phyloP scores from a whole-genome alignment of 2,797 vertebrate genomes.

The Esox masquinongy region DNA sequence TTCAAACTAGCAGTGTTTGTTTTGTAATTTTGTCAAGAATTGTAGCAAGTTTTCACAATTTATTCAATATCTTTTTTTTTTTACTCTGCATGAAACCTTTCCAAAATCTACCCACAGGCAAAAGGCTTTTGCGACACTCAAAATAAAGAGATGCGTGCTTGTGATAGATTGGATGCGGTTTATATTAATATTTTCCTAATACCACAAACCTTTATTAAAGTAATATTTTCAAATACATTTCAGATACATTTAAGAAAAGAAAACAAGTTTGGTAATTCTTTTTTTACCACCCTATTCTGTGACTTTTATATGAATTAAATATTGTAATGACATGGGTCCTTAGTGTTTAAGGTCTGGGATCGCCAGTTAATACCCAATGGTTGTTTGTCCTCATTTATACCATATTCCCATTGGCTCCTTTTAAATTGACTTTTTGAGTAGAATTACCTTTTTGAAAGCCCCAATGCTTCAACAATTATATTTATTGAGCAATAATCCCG shows the following conservation, averaged over 20 bases:
- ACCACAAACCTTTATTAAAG: slow-evolving; percentile 38
- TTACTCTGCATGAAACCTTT: slow-evolving; percentile 37
- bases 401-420: neutral
- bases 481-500: neutral
- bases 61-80: slow-evolving; percentile 29
- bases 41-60: slow-evolving; percentile 25
- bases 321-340: neutral
- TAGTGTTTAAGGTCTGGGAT: slow-evolving; percentile 18
- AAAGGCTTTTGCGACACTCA: slow-evolving; percentile 35
- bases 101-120: slow-evolving; percentile 25
- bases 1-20: neutral
- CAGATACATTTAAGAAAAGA: slow-evolving; percentile 13
- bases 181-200: slow-evolving; percentile 52
- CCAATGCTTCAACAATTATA: neutral
- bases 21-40: neutral
- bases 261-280: slow-evolving; percentile 12
- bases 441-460: neutral
- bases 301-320: neutral
- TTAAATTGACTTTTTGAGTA: neutral
- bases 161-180: slow-evolving; percentile 29
- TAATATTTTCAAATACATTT: slow-evolving; percentile 14
- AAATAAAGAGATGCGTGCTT: slow-evolving; percentile 45
- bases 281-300: slow-evolving; percentile 13
- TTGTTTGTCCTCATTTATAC: neutral
- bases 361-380: neutral